These are phyloP conservation scores for Zaprionus taronus DNA, from an alignment of 1,140 invertebrate genomes.

Conservation along the genomic window DNA sequence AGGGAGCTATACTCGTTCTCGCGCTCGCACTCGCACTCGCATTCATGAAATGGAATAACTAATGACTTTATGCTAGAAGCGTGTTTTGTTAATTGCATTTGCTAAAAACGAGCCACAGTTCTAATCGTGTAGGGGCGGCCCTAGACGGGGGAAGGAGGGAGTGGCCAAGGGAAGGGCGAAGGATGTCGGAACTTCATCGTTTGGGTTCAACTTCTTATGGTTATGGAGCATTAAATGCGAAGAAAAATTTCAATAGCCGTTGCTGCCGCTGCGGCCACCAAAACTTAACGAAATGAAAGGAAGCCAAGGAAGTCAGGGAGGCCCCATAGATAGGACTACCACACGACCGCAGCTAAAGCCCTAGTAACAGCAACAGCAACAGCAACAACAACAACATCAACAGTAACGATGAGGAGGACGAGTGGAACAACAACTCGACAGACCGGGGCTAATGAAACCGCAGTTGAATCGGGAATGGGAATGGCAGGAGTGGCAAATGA, in stretches of 20 bases:
- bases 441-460: conserved; percentile 79
- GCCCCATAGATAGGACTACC: conserved; percentile 39
- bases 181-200: conserved; percentile 32
- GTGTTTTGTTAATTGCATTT: conserved; percentile 83
- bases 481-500: neutral
- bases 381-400: conserved; percentile 56
- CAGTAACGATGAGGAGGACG: conserved; percentile 25
- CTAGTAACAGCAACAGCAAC: conserved; percentile 20
- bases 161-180: too few relatives aligned
- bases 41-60: conserved; percentile 83
- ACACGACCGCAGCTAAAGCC: conserved; percentile 65
- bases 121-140: conserved; percentile 13
- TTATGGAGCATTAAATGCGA: conserved; percentile 71
- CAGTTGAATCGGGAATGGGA: conserved; percentile 57
- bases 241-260: conserved; percentile 63
- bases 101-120: conserved; percentile 62
- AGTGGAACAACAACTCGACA: conserved; percentile 58
- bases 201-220: conserved; percentile 47
- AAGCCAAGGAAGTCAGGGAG: conserved; percentile 56
- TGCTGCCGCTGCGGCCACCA: conserved; percentile 67
- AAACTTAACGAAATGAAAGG: conserved; percentile 80
- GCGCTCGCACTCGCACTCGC: conserved; percentile 31
- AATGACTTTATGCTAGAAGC: conserved; percentile 82
- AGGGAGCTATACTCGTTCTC: neutral
- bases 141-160: neutral